Conservation (phyloP, 2,888 invertebrate species). For the Campoplex capitator region DNA sequence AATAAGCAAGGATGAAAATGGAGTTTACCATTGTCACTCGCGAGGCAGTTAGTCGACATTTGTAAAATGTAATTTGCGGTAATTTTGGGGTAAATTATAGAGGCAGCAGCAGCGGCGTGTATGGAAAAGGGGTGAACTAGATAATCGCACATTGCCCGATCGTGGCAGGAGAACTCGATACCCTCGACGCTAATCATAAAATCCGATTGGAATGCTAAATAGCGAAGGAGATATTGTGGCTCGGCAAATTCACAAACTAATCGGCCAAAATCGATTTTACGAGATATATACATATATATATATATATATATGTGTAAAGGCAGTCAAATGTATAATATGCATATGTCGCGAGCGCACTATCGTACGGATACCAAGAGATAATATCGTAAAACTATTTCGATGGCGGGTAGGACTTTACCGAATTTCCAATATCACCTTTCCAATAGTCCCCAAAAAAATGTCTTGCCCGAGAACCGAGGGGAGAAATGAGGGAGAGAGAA, state of each 20-base stretch:
- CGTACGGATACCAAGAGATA: conserved; percentile 26
- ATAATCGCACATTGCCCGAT: conserved; percentile 1
- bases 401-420: background rate
- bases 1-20: background rate
- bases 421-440: conserved; percentile 13
- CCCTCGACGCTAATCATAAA: conserved; percentile 55
- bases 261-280: conserved; percentile 55
- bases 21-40: background rate
- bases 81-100: conserved; percentile 50
- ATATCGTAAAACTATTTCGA: conserved; percentile 29
- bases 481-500: background rate
- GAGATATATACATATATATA: background rate
- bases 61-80: conserved; percentile 51
- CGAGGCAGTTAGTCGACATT: background rate
- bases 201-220: conserved; percentile 64
- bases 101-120: background rate
- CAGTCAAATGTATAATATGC: background rate
- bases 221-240: conserved; percentile 28
- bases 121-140: conserved; percentile 6
- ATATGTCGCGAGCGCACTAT: conserved; percentile 29
- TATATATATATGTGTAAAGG: background rate
- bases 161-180: background rate
- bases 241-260: conserved; percentile 53
- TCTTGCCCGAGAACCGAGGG: background rate
- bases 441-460: background rate